These are phyloP conservation scores for Canis aureus DNA, from an alignment of 2,113 vertebrate species.

Conservation along the genomic window DNA sequence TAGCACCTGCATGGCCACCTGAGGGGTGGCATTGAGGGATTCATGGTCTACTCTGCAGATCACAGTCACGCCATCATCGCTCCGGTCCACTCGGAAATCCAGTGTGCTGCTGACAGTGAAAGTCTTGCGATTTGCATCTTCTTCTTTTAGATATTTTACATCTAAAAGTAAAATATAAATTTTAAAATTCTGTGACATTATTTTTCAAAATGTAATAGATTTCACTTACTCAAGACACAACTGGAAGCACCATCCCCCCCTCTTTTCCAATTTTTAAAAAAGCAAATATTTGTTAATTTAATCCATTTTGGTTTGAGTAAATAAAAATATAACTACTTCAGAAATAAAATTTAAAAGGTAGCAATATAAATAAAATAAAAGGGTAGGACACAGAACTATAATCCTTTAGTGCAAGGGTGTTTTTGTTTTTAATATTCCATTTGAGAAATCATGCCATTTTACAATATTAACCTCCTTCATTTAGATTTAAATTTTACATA, in stretches of 20 bases:
- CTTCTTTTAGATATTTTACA: conserved; percentile 92
- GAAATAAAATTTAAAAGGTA: conserved; percentile 29
- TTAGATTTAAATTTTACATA: neutral
- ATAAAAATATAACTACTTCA: conserved; percentile 19
- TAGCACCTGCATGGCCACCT: conserved; percentile 97
- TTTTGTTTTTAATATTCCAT: neutral
- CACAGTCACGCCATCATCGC: conserved; percentile 94
- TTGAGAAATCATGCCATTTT: conserved; percentile 3
- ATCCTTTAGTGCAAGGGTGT: neutral
- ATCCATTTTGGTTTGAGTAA: conserved; percentile 34
- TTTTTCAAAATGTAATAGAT: conserved; percentile 20
- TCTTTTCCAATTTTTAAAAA: conserved; percentile 22
- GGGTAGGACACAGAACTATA: neutral
- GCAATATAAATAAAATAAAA: neutral
- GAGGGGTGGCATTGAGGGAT: conserved; percentile 93
- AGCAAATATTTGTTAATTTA: conserved; percentile 51
- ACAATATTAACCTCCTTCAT: neutral
- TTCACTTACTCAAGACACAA: neutral
- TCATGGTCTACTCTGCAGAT: conserved; percentile 98
- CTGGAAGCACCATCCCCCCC: neutral
- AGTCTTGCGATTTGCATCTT: conserved; percentile 94
- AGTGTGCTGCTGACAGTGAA: conserved; percentile 95
- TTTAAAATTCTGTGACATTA: neutral
- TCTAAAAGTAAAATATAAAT: conserved; percentile 84
- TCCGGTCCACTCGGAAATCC: conserved; percentile 94